phyloP scores from a whole-genome alignment of 2,797 vertebrate species.

The Darevskia nairensis region DNA sequence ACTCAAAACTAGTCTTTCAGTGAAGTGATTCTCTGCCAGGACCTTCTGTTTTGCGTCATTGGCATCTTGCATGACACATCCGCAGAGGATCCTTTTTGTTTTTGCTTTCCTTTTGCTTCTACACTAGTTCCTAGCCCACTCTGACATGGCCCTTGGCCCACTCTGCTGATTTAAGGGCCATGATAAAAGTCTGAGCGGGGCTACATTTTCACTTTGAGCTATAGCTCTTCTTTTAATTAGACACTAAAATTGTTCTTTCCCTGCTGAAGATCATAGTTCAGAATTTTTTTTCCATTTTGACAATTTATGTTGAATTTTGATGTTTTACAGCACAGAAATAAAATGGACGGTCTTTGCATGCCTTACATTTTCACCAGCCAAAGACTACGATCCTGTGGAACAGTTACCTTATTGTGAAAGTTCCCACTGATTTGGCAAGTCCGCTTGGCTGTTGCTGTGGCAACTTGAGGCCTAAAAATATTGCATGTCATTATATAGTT shows the following conservation, averaged over 20 bases:
- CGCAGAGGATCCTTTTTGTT: neutral
- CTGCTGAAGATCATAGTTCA: neutral
- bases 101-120: neutral
- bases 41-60: neutral
- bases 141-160: neutral
- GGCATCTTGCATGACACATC: neutral
- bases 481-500: neutral
- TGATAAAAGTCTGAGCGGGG: neutral
- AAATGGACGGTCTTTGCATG: neutral
- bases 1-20: neutral
- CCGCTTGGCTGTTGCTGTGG: slow-evolving; percentile 5
- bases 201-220: neutral
- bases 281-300: too few species aligned
- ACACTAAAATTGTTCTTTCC: neutral
- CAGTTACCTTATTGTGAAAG: slow-evolving; percentile 9
- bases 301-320: neutral
- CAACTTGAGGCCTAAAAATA: slow-evolving; percentile 28
- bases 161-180: too few species aligned
- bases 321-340: neutral
- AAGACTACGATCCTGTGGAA: neutral
- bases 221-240: neutral
- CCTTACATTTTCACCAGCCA: neutral
- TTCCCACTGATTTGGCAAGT: neutral
- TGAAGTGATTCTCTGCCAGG: neutral
- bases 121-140: neutral